Evolutionary conservation across 2,888 invertebrate species (phyloP).

Genomic region (Aromia moschata): DNA sequence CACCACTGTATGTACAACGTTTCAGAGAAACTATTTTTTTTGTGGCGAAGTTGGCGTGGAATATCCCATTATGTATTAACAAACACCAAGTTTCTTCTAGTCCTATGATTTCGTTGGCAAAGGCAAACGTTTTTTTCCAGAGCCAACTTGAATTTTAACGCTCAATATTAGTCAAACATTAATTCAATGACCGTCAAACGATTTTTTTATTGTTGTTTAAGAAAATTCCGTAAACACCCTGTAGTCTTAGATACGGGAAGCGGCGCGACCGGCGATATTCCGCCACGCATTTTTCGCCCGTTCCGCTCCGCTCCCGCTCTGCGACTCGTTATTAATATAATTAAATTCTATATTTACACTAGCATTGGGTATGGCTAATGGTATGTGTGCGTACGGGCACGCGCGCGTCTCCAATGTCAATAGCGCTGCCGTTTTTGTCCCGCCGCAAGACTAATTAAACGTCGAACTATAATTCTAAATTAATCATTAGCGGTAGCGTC

Average conservation of each 20-base stretch:
- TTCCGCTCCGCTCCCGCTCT: background rate
- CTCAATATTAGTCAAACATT: too few relatives aligned
- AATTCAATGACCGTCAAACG: too few relatives aligned
- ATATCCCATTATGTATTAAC: too few relatives aligned
- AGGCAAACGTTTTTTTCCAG: too few relatives aligned
- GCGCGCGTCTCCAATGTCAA: slow-evolving; percentile 19
- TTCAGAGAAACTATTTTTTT: too few relatives aligned
- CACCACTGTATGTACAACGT: too few relatives aligned
- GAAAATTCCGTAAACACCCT: too few relatives aligned
- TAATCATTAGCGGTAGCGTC: slow-evolving; percentile 16
- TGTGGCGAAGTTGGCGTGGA: too few relatives aligned
- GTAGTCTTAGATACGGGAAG: slow-evolving; percentile 9
- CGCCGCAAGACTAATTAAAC: slow-evolving; percentile 18
- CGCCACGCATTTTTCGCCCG: background rate
- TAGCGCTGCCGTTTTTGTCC: slow-evolving; percentile 11
- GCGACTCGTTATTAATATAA: slow-evolving; percentile 17
- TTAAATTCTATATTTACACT: slow-evolving; percentile 22
- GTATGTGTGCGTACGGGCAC: slow-evolving; percentile 2
- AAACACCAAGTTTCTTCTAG: too few relatives aligned
- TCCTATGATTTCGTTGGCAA: too few relatives aligned
- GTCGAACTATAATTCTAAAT: slow-evolving; percentile 16
- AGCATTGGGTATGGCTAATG: slow-evolving; percentile 21
- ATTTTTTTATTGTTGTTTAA: too few relatives aligned
- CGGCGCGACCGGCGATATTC: slow-evolving; percentile 11
- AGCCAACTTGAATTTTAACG: too few relatives aligned